Conservation (phyloP, 1,140 invertebrate genomes). For the Calosoma granatense region DNA sequence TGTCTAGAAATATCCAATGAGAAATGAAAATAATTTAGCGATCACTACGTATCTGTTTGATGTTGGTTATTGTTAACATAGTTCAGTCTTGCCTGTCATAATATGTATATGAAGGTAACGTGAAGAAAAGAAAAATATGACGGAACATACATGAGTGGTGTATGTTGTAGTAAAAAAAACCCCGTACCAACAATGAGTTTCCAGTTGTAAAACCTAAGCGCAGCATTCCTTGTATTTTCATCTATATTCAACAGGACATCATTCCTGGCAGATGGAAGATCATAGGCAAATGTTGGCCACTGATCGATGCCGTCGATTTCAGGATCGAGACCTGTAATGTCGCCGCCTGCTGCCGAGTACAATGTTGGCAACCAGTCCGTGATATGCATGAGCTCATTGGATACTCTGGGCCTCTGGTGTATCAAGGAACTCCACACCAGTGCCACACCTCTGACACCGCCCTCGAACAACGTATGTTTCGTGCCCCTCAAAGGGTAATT, state of each 20-base stretch:
- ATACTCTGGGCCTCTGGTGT: slow-evolving; percentile 38
- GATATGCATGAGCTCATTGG: slow-evolving; percentile 53
- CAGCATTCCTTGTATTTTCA: slow-evolving; percentile 35
- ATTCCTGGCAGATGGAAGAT: slow-evolving; percentile 34
- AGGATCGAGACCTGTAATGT: slow-evolving; percentile 28
- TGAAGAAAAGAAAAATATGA: no score
- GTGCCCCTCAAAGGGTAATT: slow-evolving; percentile 57
- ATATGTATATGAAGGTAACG: no score
- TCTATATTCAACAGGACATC: slow-evolving; percentile 38
- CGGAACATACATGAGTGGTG: no score
- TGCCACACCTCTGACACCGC: slow-evolving; percentile 50
- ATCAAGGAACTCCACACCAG: slow-evolving; percentile 46
- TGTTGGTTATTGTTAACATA: no score
- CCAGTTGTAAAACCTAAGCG: slow-evolving; percentile 34
- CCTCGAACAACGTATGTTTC: slow-evolving; percentile 46
- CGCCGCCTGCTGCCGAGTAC: slow-evolving; percentile 42
- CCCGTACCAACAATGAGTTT: slow-evolving; percentile 39
- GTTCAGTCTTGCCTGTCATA: no score
- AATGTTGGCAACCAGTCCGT: slow-evolving; percentile 62
- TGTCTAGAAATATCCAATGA: no score
- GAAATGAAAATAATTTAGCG: no score
- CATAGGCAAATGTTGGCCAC: slow-evolving; percentile 37
- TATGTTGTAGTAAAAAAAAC: no score
- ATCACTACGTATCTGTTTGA: no score
- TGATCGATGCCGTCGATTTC: slow-evolving; percentile 40